Conservation (phyloP, 30 jellyfish, hydroid and myxozoan genomes). For the Hydra vulgaris region DNA sequence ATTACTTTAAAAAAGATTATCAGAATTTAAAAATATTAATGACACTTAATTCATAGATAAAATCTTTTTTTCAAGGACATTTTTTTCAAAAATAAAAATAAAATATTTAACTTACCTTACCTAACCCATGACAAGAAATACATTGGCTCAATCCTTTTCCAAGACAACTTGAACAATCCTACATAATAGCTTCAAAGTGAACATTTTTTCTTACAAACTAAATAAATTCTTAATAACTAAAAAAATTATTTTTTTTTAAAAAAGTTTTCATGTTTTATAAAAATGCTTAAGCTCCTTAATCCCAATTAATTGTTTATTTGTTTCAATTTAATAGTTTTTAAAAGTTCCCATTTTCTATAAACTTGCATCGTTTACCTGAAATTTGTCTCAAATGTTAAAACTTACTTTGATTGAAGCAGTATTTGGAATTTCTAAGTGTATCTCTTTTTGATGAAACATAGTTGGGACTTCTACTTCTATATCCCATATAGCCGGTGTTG, state of each 20-base stretch:
- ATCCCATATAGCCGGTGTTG: constrained; percentile 68
- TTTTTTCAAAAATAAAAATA: background rate
- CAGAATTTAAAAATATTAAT: no score
- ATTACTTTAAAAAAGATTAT: no score
- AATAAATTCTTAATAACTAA: no score
- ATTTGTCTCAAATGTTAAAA: background rate
- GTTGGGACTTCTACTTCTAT: constrained; percentile 48
- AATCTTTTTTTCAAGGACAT: no score
- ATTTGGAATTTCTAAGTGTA: constrained; percentile 62
- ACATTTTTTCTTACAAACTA: no score
- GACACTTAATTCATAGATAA: no score
- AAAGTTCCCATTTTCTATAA: no score
- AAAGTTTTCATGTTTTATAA: no score
- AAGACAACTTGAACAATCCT: constrained; percentile 52
- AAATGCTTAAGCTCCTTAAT: no score
- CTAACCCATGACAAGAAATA: constrained; percentile 56
- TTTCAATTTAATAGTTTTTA: no score
- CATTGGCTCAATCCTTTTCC: constrained; percentile 56
- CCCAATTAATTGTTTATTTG: no score
- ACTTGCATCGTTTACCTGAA: background rate
- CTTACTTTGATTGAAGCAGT: constrained; percentile 76
- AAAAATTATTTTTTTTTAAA: no score
- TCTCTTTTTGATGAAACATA: constrained; percentile 30
- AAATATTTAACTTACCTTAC: constrained; percentile 24
- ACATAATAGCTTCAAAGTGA: background rate